These are phyloP conservation scores for Cyrtodaria siliqua DNA, from an alignment of 2,888 invertebrate species.

Conservation along the genomic window DNA sequence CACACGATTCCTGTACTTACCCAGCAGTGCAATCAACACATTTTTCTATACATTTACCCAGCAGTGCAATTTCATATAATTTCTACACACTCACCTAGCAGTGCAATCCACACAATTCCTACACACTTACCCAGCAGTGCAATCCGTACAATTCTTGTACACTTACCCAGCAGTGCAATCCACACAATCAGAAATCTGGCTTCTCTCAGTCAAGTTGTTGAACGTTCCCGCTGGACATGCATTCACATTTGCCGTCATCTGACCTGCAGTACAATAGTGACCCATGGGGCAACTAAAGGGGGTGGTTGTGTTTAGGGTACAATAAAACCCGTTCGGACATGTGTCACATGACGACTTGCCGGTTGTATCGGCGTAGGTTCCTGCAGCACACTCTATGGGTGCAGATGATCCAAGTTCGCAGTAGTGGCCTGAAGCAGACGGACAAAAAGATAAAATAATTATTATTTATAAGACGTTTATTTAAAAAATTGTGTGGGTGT, in stretches of 20 bases:
- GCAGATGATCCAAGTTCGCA: conserved; percentile 75
- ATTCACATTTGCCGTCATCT: conserved; percentile 54
- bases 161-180: conserved; percentile 82
- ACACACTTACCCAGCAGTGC: conserved; percentile 84
- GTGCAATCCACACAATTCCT: too few species aligned
- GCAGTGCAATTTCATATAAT: too few species aligned
- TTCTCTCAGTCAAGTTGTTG: conserved; percentile 80
- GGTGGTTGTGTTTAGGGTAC: conserved; percentile 78
- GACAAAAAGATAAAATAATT: too few species aligned
- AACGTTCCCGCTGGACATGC: conserved; percentile 82
- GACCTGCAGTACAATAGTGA: conserved; percentile 75
- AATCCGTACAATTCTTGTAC: conserved; percentile 69
- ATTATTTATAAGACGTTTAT: too few species aligned
- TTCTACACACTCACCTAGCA: too few species aligned
- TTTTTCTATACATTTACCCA: too few species aligned
- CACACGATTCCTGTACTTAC: conserved; percentile 75
- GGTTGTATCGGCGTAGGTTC: conserved; percentile 74
- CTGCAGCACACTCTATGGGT: conserved; percentile 76
- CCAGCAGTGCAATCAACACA: conserved; percentile 82
- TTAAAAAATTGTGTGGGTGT: too few species aligned
- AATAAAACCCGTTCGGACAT: conserved; percentile 82
- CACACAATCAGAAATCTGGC: conserved; percentile 70
- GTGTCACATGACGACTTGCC: conserved; percentile 71
- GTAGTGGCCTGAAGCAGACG: conserved; percentile 79
- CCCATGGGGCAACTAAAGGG: conserved; percentile 81